Conservation (phyloP, 1,140 invertebrate genomes). For the Brachionus plicatilis region DNA sequence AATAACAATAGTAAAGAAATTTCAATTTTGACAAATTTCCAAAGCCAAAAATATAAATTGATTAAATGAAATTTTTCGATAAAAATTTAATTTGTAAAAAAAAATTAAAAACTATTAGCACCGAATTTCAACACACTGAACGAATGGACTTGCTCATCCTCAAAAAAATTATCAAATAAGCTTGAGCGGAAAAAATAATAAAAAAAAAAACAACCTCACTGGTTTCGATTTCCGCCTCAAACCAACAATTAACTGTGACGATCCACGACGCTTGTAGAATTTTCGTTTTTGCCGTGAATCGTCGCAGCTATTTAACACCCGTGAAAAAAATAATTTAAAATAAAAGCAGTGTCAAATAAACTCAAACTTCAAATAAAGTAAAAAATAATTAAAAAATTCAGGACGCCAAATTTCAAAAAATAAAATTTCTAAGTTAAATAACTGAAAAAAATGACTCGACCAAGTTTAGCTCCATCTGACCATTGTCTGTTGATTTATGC, state of each 20-base stretch:
- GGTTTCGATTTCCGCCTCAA: neutral
- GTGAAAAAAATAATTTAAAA: neutral
- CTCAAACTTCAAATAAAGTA: neutral
- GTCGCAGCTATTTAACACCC: neutral
- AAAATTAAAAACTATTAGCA: neutral
- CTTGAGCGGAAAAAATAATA: neutral
- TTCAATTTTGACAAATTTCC: neutral
- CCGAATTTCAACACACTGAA: neutral
- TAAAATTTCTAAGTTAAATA: neutral
- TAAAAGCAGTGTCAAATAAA: neutral
- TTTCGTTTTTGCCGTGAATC: neutral
- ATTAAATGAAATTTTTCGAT: neutral
- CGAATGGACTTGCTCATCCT: neutral
- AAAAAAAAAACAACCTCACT: neutral
- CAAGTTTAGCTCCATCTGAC: neutral
- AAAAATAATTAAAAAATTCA: neutral
- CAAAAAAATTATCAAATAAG: neutral
- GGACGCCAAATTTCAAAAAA: neutral
- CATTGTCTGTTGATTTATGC: neutral
- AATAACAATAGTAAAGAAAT: neutral
- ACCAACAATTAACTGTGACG: neutral
- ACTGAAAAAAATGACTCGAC: neutral
- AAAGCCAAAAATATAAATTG: neutral
- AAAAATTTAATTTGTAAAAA: neutral
- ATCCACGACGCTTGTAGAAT: neutral